A percentile compares a stretch with the other conserved stretches of the same genome.
These are phyloP conservation scores for Drosophila robusta DNA, from an alignment of 2,888 invertebrate genomes.

Conservation along the genomic window DNA sequence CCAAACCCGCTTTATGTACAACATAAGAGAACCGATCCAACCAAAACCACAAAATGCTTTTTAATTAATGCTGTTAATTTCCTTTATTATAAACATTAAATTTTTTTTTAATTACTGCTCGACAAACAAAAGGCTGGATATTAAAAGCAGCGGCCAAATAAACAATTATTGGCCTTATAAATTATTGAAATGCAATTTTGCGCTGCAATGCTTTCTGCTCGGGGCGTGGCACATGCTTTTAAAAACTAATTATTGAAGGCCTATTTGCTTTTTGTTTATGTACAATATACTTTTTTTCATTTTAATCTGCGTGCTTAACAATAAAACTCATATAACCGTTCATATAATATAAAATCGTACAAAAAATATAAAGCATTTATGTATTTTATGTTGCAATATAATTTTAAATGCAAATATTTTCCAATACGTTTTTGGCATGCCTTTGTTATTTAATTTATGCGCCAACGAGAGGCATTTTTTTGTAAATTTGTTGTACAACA, in stretches of 20 bases:
- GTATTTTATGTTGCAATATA: conserved; percentile 59
- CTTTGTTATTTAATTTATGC: conserved; percentile 66
- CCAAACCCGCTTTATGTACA: conserved; percentile 57
- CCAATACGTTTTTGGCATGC: conserved; percentile 66
- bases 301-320: conserved; percentile 41
- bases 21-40: conserved; percentile 35
- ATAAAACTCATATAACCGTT: conserved; percentile 37
- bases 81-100: conserved; percentile 27
- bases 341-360: conserved; percentile 14
- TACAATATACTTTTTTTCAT: conserved; percentile 23
- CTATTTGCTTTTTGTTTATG: conserved; percentile 42
- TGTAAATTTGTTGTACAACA: conserved; percentile 54
- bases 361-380: conserved; percentile 31
- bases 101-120: conserved; percentile 43
- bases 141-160: conserved; percentile 60
- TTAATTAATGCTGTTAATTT: conserved; percentile 67
- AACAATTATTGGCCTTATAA: conserved; percentile 60
- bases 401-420: conserved; percentile 68
- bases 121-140: conserved; percentile 63
- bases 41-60: conserved; percentile 63
- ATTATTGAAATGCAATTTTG: conserved; percentile 50
- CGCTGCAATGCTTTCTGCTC: conserved; percentile 18
- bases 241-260: conserved; percentile 46
- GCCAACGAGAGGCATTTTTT: conserved; percentile 32
- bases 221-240: conserved; percentile 27